Base-by-base conservation (phyloP, 2,888 invertebrate genomes). In the Cremastinae sp. region DNA sequence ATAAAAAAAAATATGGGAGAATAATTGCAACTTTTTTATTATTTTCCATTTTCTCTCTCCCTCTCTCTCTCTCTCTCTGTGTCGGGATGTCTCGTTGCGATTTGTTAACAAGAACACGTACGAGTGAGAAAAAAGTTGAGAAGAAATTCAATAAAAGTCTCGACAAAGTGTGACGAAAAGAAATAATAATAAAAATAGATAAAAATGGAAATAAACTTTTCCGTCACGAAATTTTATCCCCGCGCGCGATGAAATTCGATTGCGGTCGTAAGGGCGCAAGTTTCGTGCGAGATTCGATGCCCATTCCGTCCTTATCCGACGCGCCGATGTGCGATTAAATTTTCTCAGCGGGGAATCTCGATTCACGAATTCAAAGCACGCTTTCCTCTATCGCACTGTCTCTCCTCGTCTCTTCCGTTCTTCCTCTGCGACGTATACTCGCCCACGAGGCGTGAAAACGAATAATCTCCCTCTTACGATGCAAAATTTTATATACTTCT, bases 341-440 rank as follows among this genome's bases (percentile, higher is more conserved):
- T 59, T 53, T 56, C 51, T 59, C 68, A 28, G 58, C 45, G 51
- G 72, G 47, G 75, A 75, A 72, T 68, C 66, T 73, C 73, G 65
- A 45, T 55, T 80, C 61, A 83, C 78, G 82, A 83, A 87, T 87
- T 86, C 87, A 80, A 83, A 80, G 82, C 86, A 86, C 87, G 87
- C 81, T 70, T 82, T 5, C 28, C 2, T 28, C 28, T n/a, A n/a
- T n/a, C n/a, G n/a, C 28, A 5, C 28, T 5, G 28, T 28, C 28
- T 28, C 28, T 28, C 28, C 58, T 45, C 77, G 82, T 82, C 83
- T 83, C 88, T 87, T 88, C 88, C 88, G 87, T 84, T 87, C 83
- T 81, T 81, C 83, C 83, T 81, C 79, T 76, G 47, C 53, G 58
- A 59, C 35, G 66, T 14, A 22, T 28, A 64, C 66, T 59, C 62